phyloP scores from a whole-genome alignment of 2,888 invertebrate genomes.

The Drosophila fungiperda region DNA sequence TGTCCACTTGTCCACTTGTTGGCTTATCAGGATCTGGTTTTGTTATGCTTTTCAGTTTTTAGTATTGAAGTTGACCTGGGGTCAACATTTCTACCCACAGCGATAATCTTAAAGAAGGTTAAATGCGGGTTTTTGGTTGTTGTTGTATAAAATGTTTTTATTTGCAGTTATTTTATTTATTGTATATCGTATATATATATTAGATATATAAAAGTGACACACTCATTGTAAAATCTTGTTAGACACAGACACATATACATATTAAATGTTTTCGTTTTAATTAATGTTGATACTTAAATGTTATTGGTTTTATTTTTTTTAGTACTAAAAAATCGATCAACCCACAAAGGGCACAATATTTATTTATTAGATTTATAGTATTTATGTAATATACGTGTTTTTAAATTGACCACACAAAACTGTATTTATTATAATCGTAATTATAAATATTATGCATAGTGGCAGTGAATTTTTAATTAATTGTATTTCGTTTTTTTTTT shows the following conservation, averaged over 20 bases:
- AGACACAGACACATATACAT: conserved; percentile 70
- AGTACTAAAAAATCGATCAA: conserved; percentile 48
- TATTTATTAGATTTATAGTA: conserved; percentile 40
- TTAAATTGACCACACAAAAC: conserved; percentile 51
- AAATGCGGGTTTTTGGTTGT: conserved; percentile 19
- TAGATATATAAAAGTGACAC: conserved; percentile 78
- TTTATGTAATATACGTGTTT: conserved; percentile 29
- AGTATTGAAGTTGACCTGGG: conserved; percentile 56
- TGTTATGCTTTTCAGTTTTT: conserved; percentile 41
- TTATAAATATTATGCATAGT: conserved; percentile 35
- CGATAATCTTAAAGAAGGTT: conserved; percentile 29
- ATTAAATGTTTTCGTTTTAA: conserved; percentile 39
- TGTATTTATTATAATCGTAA: conserved; percentile 20
- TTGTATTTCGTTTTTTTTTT: conserved; percentile 20
- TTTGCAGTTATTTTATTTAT: conserved; percentile 72
- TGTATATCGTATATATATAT: conserved; percentile 66
- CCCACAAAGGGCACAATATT: conserved; percentile 46
- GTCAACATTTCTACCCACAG: conserved; percentile 10
- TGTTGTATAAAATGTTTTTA: conserved; percentile 72
- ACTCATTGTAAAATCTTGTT: conserved; percentile 79
- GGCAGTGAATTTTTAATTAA: conserved; percentile 46
- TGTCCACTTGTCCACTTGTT: conserved; percentile 37
- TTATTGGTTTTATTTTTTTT: conserved; percentile 24
- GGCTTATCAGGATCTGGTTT: conserved; percentile 58
- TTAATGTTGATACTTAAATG: conserved; percentile 39